phyloP scores from a whole-genome alignment of 2,888 invertebrate genomes.

The Coenonympha glycerion region DNA sequence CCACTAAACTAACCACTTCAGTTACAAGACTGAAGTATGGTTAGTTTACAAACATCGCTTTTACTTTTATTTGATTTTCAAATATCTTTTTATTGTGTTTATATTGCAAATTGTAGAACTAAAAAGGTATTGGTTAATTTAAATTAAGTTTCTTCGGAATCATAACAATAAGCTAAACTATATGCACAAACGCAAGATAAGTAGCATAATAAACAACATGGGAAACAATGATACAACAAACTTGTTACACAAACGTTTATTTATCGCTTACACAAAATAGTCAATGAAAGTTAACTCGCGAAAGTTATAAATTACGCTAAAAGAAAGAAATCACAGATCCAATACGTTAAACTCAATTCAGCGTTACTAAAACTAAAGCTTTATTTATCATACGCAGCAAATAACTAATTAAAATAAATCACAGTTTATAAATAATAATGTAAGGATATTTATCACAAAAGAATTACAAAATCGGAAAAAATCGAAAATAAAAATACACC shows the following conservation, averaged over 20 bases:
- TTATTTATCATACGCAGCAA: conserved; percentile 38
- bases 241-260: conserved; percentile 66
- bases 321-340: conserved; percentile 68
- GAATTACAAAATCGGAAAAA: conserved; percentile 31
- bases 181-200: not conserved
- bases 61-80: not conserved
- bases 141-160: no score
- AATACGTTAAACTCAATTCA: conserved; percentile 50
- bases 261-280: conserved; percentile 62
- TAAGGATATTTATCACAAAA: conserved; percentile 56
- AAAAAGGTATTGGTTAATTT: no score
- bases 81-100: not conserved
- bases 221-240: conserved; percentile 29
- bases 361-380: conserved; percentile 31
- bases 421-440: conserved; percentile 62
- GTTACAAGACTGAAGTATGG: conserved; percentile 11
- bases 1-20: no score
- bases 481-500: conserved; percentile 35
- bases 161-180: no score
- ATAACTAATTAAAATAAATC: conserved; percentile 50
- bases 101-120: no score
- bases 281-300: conserved; percentile 58
- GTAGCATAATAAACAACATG: not conserved
- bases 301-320: conserved; percentile 53
- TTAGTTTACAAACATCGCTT: not conserved